Evolutionary conservation across 2,888 invertebrate species (phyloP).

Genomic region (Drosophila rellima): DNA sequence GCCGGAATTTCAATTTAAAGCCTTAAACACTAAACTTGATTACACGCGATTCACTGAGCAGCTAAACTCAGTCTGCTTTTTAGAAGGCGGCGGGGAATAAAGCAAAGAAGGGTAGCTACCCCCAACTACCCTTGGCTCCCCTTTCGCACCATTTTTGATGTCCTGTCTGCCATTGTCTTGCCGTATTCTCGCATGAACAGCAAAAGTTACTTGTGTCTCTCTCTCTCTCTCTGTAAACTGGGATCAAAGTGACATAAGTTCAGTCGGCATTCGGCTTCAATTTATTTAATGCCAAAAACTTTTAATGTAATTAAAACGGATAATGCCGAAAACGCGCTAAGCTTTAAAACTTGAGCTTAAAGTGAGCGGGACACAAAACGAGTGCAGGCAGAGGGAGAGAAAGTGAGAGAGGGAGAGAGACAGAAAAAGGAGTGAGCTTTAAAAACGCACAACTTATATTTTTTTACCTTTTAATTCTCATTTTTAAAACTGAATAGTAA

Average conservation of each 20-base stretch:
- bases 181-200: conserved; percentile 66
- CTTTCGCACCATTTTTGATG: conserved; percentile 1
- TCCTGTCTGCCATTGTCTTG: conserved; percentile 39
- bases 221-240: conserved; percentile 14
- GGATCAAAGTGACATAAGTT: conserved; percentile 81
- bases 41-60: conserved; percentile 73
- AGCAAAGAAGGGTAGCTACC: conserved; percentile 11
- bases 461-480: too few relatives aligned
- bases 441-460: too few relatives aligned
- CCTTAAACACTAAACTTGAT: conserved; percentile 82
- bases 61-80: conserved; percentile 39
- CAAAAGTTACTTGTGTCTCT: conserved; percentile 64
- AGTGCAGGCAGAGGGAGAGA: neutral
- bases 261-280: conserved; percentile 62
- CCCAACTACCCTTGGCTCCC: neutral
- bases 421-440: too few relatives aligned
- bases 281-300: conserved; percentile 77
- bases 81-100: too few relatives aligned
- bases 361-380: neutral
- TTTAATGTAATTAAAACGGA: conserved; percentile 78
- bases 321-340: conserved; percentile 68
- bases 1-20: conserved; percentile 83
- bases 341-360: conserved; percentile 56
- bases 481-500: too few relatives aligned
- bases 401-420: neutral